Evolutionary conservation across 1,140 invertebrate genomes (phyloP).

Genomic region (Danaus melanippus): DNA sequence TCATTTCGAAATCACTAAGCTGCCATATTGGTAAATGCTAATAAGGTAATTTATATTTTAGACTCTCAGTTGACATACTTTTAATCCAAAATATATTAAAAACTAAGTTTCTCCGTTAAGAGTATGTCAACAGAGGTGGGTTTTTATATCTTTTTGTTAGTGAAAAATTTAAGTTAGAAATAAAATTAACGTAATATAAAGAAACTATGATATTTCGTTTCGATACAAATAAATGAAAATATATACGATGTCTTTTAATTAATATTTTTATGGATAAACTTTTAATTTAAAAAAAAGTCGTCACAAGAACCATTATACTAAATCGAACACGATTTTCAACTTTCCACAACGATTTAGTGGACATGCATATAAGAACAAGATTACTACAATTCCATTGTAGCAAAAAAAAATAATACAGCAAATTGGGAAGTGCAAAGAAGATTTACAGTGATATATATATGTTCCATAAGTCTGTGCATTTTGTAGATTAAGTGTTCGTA

Average conservation of each 20-base stretch:
- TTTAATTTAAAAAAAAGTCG: constrained; percentile 6
- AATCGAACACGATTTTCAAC: constrained; percentile 9
- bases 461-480: constrained; percentile 7
- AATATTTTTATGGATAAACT: background rate
- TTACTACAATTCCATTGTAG: constrained; percentile 42
- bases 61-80: constrained; percentile 9
- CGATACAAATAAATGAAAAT: constrained; percentile 15
- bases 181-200: constrained; percentile 17
- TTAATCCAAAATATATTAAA: constrained; percentile 2
- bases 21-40: constrained; percentile 71
- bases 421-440: constrained; percentile 51
- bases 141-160: constrained; percentile 20
- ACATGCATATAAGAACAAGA: constrained; percentile 47
- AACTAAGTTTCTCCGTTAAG: constrained; percentile 10
- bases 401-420: constrained; percentile 46
- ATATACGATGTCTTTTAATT: constrained; percentile 14
- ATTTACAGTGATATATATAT: constrained; percentile 47
- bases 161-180: constrained; percentile 19
- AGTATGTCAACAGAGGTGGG: constrained; percentile 16
- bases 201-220: constrained; percentile 19
- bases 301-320: constrained; percentile 5
- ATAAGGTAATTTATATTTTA: constrained; percentile 45
- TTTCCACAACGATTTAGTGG: constrained; percentile 23
- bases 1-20: constrained; percentile 44
- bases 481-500: too few species aligned